phyloP scores from a whole-genome alignment of 2,113 vertebrate genomes.

The Melanostigma gelatinosum region DNA sequence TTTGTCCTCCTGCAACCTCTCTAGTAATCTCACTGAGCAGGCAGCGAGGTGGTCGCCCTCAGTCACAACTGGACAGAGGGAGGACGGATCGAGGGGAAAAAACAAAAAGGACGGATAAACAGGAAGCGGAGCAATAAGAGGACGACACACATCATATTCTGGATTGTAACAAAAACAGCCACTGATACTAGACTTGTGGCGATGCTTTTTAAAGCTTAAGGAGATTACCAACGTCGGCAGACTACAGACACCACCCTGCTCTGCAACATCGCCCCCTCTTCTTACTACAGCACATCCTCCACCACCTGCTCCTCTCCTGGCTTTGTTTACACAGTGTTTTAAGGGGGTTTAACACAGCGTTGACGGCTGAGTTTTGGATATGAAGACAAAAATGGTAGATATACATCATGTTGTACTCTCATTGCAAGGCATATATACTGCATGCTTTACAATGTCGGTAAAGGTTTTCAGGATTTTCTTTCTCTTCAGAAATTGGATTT shows the following conservation, averaged over 20 bases:
- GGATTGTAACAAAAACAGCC: not conserved
- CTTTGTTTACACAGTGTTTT: conserved; percentile 32
- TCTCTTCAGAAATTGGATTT: not conserved
- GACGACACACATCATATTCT: not conserved
- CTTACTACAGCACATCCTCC: conserved; percentile 17
- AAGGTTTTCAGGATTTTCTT: not conserved
- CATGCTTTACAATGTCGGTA: not conserved
- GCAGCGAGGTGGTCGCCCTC: not conserved
- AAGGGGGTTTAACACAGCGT: conserved; percentile 13
- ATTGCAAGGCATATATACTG: not conserved
- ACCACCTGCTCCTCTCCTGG: conserved; percentile 36
- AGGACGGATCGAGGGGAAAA: not conserved
- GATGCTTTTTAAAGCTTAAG: not conserved
- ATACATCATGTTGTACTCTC: not conserved
- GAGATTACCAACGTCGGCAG: not conserved
- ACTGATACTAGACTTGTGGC: not conserved
- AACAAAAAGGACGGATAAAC: not conserved
- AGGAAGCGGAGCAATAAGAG: not conserved
- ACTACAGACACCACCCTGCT: not conserved
- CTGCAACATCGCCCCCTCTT: not conserved
- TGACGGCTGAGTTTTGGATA: conserved; percentile 6
- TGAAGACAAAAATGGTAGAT: not conserved
- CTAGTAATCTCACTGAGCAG: not conserved
- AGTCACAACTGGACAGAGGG: not conserved
- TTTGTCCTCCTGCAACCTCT: not conserved